Base-by-base conservation (phyloP, 1,140 invertebrate genomes). In the Melanaphis sacchari region DNA sequence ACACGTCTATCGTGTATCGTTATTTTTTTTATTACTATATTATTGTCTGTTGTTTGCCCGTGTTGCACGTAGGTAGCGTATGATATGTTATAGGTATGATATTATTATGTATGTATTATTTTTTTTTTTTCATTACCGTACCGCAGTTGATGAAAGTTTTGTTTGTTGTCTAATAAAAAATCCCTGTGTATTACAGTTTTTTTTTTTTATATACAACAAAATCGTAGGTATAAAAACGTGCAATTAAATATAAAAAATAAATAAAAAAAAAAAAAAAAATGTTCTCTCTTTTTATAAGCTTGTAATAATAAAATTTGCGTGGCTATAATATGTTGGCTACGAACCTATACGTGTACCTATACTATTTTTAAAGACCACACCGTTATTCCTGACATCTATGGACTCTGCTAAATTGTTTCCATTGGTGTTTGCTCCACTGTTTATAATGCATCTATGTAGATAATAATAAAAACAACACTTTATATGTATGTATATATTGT, bases 381-480 rank as follows among this genome's bases (percentile, higher is more conserved):
- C 41, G 36, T 52, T 88, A 88, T 38, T 49, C 31, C 46, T 9
- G 36, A n/a, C 59, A 76, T 76, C 59, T n/a, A 76, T 36, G 31
- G 87, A 36, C 43, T 88, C 22, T 21, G 21, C 31, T 49, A 88
- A 46, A 49, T 88, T 88, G 59, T 76, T 76, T 76, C 59, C 31
- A 76, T 76, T n/a, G 59, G 59, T 76, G 59, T 88, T 88, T n/a
- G 46, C 36, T 49, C 31, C 31, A 49, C 36, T 88, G 46, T 49
- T 36, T 40, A 43, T 43, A 38, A 82, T 82, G 81, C 38, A 9
- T 46, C 18, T 85, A 46, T 88, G 31, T 24, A 88, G 87, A 88
- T 88, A 52, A 88, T 88, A 88, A 88, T 88, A 88, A 88, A 49
- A 85, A 76, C 11, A 85, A 85, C 40, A 85, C 22, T 18, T 18